Evolutionary conservation across 2,888 invertebrate genomes (phyloP), one percentile per base, ranked within the genome.

Genomic region (Noctua janthe): DNA sequence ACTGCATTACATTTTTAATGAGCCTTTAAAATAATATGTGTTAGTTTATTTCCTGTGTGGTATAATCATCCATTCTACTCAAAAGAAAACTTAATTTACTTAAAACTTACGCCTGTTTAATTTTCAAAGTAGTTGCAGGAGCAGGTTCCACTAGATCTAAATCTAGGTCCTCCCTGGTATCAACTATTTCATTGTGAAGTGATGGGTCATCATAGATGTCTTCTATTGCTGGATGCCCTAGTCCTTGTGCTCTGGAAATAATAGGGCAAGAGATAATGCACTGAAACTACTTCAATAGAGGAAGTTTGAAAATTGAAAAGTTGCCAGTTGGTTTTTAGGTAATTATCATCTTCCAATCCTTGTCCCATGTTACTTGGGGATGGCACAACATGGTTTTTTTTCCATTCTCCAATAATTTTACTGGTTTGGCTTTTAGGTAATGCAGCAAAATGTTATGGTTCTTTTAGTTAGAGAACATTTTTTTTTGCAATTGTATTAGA

Each of bases 61-160:
- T 20, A 20, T 20, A 20, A 76, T 23, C 3, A 23, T 74, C 0
- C 8, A 23, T 13, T 59, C n/a, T 39, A 47, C 1, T 15, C 10
- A 76, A 56, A n/a, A 29, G 0, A 56, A 29, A 43, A 29, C 20
- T 23, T 17, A 20, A 20, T 39, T 23, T 47, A 3, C 11, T 29
- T 35, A 5, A 56, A 29, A 92, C 97, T 94, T 94, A 97, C 97
- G 91, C 95, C 82, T 96, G 94, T 88, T 95, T 95, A 35, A 96
- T 90, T 62, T 96, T 96, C 47, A 96, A 90, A 76, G 91, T 92
- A 80, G 94, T 94, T 6, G 87, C 81, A 51, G 89, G 81, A 43
- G 85, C 71, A n/a, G 88, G 76, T 64, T 91, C 89, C 8, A 85
- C 72, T n/a, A 85, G 72, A 4, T 92, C 93, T 35, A 92, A 77